These are phyloP conservation scores for Pogonus chalceus DNA, from an alignment of 1,140 invertebrate species.

Conservation along the genomic window DNA sequence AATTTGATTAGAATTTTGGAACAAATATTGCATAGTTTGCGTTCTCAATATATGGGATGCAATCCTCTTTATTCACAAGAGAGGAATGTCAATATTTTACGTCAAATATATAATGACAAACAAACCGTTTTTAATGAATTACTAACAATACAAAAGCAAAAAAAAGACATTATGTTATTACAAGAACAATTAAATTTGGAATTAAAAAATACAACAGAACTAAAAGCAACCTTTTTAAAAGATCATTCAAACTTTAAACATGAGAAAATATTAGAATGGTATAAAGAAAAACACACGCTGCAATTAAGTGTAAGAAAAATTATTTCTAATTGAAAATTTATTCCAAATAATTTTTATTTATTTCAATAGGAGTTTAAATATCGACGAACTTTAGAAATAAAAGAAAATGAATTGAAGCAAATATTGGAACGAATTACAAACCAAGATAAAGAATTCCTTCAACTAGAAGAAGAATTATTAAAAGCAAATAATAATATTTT, in stretches of 20 bases:
- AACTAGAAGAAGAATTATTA: conserved; percentile 31
- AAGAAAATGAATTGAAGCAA: conserved; percentile 28
- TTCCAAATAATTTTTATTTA: conserved; percentile 5
- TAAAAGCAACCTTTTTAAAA: neutral
- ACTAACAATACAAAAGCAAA: conserved; percentile 23
- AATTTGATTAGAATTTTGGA: conserved; percentile 26
- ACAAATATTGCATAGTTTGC: conserved; percentile 26
- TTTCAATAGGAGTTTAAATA: conserved; percentile 25
- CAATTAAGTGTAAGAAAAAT: conserved; percentile 20
- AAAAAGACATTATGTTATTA: conserved; percentile 26
- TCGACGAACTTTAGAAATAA: conserved; percentile 24
- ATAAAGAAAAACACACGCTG: conserved; percentile 18
- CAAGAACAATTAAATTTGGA: conserved; percentile 29
- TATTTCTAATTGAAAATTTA: neutral
- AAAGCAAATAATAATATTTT: neutral
- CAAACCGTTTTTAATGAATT: conserved; percentile 21
- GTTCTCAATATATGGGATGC: conserved; percentile 30
- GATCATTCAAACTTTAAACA: neutral
- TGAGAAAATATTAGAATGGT: conserved; percentile 17
- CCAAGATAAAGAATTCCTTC: conserved; percentile 29
- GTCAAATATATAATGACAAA: conserved; percentile 21
- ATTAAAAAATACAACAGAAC: neutral
- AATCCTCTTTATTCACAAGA: conserved; percentile 27
- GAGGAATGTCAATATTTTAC: conserved; percentile 24
- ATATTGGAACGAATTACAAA: conserved; percentile 20